phyloP scores from a whole-genome alignment of 1,140 invertebrate species.

The Musca domestica region DNA sequence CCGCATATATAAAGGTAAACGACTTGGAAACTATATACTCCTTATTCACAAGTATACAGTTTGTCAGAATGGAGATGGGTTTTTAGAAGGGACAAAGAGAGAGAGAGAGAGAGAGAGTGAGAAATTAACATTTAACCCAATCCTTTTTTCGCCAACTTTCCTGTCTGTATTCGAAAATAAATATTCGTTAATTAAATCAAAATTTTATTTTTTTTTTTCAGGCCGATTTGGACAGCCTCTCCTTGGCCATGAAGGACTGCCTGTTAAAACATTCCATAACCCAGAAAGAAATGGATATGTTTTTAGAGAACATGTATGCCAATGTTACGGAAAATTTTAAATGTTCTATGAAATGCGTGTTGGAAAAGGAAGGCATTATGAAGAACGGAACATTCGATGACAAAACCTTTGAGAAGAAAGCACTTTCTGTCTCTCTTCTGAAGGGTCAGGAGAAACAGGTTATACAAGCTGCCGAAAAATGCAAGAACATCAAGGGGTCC shows the following conservation, averaged over 20 bases:
- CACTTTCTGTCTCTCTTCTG: conserved; percentile 36
- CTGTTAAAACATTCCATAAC: conserved; percentile 34
- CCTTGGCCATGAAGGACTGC: conserved; percentile 21
- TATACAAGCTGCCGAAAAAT: conserved; percentile 34
- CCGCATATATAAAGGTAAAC: no score
- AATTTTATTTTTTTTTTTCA: no score
- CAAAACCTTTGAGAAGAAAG: conserved; percentile 30
- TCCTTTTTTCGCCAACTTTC: no score
- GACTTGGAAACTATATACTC: no score
- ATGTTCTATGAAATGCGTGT: conserved; percentile 42
- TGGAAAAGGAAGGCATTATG: conserved; percentile 43
- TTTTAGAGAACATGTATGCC: conserved; percentile 38
- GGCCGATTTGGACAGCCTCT: no score
- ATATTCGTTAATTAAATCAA: no score
- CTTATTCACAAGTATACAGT: no score
- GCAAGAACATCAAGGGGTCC: conserved; percentile 40
- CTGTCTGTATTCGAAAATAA: no score
- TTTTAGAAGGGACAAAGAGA: neutral
- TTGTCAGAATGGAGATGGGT: no score
- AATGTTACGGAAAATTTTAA: conserved; percentile 37
- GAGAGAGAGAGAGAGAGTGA: neutral
- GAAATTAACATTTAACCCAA: neutral
- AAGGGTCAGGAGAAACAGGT: conserved; percentile 38
- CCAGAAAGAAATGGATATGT: conserved; percentile 37
- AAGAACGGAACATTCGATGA: conserved; percentile 41